Conservation (phyloP, 2,888 invertebrate species). For the Falcaria lacertinaria region DNA sequence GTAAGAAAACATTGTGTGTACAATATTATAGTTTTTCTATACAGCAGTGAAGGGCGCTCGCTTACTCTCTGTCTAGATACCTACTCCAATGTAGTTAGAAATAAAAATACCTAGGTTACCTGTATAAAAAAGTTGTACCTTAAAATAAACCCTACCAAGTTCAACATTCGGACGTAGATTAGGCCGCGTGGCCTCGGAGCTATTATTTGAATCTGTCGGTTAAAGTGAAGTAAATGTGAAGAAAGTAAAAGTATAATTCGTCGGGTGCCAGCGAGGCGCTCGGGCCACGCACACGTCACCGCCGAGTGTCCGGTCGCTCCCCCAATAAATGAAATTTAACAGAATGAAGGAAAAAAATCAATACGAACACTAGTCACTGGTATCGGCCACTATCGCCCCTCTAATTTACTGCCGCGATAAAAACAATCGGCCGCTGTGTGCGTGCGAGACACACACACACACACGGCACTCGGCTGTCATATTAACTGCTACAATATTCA, state of each 20-base stretch:
- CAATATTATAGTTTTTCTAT: too few relatives aligned
- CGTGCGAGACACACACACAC: constrained; percentile 30
- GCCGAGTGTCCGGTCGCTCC: constrained; percentile 59
- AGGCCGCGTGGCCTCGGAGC: background rate
- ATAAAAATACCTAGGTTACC: too few relatives aligned
- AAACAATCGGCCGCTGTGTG: constrained; percentile 59
- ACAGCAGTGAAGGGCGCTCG: too few relatives aligned
- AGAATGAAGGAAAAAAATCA: constrained; percentile 80
- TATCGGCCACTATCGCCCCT: constrained; percentile 72
- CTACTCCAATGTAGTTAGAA: too few relatives aligned
- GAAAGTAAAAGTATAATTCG: constrained; percentile 18
- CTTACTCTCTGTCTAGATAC: too few relatives aligned
- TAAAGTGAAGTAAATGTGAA: background rate
- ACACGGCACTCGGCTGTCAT: constrained; percentile 29
- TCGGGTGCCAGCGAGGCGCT: constrained; percentile 23
- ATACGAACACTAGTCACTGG: constrained; percentile 60
- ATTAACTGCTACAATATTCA: constrained; percentile 59
- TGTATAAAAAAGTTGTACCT: background rate
- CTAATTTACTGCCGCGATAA: constrained; percentile 74
- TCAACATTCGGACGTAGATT: background rate
- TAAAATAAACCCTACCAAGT: background rate
- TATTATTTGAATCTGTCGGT: background rate
- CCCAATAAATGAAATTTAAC: constrained; percentile 79
- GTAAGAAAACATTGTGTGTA: too few relatives aligned
- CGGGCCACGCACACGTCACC: constrained; percentile 41